A percentile compares a stretch with the other conserved stretches of the same genome.
Evolutionary conservation across 92 coral and sea anemone genomes (phyloP).

Genomic region (Porites lobata): DNA sequence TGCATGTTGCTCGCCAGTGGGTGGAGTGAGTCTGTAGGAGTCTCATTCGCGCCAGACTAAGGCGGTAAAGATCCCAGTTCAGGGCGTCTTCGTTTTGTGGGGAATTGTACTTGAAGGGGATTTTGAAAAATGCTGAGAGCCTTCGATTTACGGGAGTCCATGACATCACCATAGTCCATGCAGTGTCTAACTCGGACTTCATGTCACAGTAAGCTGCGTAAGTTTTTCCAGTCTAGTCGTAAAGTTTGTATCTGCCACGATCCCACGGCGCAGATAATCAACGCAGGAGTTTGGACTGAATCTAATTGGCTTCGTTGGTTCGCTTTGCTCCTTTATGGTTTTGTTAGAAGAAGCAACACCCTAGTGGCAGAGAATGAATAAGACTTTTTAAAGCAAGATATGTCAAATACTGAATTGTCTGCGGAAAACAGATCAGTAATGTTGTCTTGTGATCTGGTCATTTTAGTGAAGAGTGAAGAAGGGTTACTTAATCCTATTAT

Average conservation of each 20-base stretch:
- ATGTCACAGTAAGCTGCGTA: neutral
- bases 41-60: neutral
- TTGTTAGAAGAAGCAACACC: no score
- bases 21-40: neutral
- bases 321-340: no score
- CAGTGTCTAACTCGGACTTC: neutral
- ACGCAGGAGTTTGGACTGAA: neutral
- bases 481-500: no score
- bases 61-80: neutral
- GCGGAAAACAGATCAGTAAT: no score
- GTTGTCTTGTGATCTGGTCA: no score
- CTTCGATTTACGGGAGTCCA: neutral
- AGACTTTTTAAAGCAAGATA: no score
- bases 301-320: no score
- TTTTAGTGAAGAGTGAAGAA: no score
- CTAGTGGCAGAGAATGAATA: no score
- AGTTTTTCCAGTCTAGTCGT: neutral
- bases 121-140: neutral
- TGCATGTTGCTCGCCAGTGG: neutral
- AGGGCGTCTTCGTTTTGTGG: neutral
- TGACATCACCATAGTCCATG: neutral
- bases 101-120: neutral
- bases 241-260: neutral
- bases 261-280: conserved; percentile 12
- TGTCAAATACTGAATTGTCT: no score